These are phyloP conservation scores for Patagioenas fasciata DNA, from an alignment of 2,113 vertebrate genomes.

Conservation along the genomic window DNA sequence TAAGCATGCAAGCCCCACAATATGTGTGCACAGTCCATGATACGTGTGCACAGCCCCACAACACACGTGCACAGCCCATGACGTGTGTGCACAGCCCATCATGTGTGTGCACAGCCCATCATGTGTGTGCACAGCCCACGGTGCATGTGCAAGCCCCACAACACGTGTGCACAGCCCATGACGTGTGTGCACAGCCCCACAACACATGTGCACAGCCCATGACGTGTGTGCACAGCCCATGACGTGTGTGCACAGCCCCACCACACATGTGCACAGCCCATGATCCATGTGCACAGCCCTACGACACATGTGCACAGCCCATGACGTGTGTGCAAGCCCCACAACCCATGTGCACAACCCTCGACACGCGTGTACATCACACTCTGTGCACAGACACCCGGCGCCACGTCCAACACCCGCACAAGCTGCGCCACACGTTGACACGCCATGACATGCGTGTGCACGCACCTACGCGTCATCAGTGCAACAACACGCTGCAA, in stretches of 20 bases:
- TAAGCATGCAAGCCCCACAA: rapidly evolving
- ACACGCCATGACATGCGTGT: rapidly evolving
- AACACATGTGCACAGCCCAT: no score
- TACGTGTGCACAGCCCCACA: no score
- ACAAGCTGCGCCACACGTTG: rapidly evolving
- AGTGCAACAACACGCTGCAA: no score
- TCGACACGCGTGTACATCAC: rapidly evolving
- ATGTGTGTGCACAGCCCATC: not conserved
- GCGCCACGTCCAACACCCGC: not conserved
- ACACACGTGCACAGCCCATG: no score
- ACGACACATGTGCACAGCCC: rapidly evolving
- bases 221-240: no score
- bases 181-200: no score
- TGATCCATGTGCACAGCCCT: not conserved
- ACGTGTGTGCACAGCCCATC: not conserved
- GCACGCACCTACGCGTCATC: rapidly evolving
- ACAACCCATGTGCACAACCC: rapidly evolving
- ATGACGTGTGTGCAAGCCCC: rapidly evolving
- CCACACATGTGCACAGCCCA: no score
- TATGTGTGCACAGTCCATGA: not conserved
- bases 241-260: not conserved
- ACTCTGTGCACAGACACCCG: rapidly evolving
- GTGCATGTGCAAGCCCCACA: rapidly evolving
- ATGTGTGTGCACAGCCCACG: no score
- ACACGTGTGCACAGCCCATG: not conserved